phyloP scores from a whole-genome alignment of 1,140 invertebrate genomes.

The Nebria ingens region DNA sequence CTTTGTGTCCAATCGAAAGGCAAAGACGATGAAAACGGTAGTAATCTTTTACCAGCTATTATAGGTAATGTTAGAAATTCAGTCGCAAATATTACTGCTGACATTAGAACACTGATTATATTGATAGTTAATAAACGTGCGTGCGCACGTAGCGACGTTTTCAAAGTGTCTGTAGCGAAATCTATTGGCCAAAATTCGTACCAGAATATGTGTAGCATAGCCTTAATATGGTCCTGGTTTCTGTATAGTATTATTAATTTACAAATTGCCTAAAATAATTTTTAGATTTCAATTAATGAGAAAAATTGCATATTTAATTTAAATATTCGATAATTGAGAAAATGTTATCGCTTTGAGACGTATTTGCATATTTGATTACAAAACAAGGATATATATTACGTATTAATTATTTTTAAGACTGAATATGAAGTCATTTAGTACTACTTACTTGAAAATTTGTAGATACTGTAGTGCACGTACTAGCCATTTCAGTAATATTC shows the following conservation, averaged over 20 bases:
- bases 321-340: too few species aligned
- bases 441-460: conserved; percentile 2
- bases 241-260: not conserved
- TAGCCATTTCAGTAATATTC: not conserved
- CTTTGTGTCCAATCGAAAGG: not conserved
- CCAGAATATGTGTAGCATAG: not conserved
- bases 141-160: not conserved
- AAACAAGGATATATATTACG: too few species aligned
- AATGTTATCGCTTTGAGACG: too few species aligned
- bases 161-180: not conserved
- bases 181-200: not conserved
- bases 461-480: not conserved
- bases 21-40: not conserved
- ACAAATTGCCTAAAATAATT: not conserved
- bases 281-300: too few species aligned
- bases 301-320: too few species aligned
- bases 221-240: not conserved
- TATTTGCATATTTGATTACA: too few species aligned
- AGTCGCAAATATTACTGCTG: not conserved
- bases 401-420: not conserved
- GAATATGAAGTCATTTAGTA: not conserved
- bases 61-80: not conserved
- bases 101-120: not conserved
- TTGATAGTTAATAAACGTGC: not conserved
- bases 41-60: not conserved